Percentiles rank a stretch among this genome's conserved stretches.
Evolutionary conservation across 2,797 vertebrate genomes (phyloP).

Genomic region (Pantherophis alleghaniensis): DNA sequence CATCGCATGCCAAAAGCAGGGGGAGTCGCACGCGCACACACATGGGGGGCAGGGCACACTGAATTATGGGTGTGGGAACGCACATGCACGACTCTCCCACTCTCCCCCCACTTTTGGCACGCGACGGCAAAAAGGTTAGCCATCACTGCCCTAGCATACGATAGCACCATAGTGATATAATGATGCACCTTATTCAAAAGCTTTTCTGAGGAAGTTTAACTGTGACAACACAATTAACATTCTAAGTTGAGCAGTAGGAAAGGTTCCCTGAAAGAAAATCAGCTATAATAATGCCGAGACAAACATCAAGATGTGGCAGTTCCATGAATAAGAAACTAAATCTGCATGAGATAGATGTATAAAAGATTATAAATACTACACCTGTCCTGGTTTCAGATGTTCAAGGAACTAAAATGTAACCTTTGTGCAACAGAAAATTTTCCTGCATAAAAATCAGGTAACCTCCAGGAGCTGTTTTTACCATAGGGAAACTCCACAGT

Average conservation of each 20-base stretch:
- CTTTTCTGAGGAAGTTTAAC: neutral
- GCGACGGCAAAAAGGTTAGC: too few species aligned
- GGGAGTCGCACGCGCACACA: fast-evolving
- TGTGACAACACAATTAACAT: neutral
- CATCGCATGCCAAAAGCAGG: too few species aligned
- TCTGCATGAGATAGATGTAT: neutral
- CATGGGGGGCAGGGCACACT: too few species aligned
- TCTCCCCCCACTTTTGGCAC: too few species aligned
- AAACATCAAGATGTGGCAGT: neutral
- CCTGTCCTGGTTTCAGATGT: neutral
- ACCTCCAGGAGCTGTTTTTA: neutral
- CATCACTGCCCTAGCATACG: neutral
- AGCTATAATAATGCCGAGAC: neutral
- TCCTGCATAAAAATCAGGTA: neutral
- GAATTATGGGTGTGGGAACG: too few species aligned
- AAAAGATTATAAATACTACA: neutral
- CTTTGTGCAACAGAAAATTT: neutral
- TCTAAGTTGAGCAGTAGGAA: neutral
- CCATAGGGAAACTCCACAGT: too few species aligned
- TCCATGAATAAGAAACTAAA: neutral
- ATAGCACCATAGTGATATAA: neutral
- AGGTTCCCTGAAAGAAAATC: neutral
- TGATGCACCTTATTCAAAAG: neutral
- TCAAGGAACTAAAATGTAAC: neutral
- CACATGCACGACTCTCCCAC: too few species aligned